Evolutionary conservation across 2,888 invertebrate genomes (phyloP).

Genomic region (Drosophila parthenogenetica): DNA sequence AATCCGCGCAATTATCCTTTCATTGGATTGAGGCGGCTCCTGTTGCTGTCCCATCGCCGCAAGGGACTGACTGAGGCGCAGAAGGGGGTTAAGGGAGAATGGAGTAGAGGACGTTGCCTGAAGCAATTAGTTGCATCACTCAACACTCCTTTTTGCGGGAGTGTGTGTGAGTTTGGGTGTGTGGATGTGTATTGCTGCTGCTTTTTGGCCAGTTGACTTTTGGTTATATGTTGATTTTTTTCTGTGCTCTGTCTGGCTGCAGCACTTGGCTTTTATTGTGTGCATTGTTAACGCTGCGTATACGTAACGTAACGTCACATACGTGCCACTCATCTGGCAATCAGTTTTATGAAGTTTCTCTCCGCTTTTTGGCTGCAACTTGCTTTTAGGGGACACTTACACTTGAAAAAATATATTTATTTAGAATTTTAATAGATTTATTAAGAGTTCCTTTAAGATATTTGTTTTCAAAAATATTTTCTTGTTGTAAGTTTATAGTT

Average conservation of each 20-base stretch:
- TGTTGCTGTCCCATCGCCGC: conserved; percentile 16
- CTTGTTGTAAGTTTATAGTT: too few relatives aligned
- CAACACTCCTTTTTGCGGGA: conserved; percentile 57
- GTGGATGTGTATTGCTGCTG: conserved; percentile 25
- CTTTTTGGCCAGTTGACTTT: conserved; percentile 72
- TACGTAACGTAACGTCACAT: conserved; percentile 60
- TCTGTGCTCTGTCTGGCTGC: conserved; percentile 1
- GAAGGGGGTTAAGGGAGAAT: not conserved
- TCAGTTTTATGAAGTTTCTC: conserved; percentile 66
- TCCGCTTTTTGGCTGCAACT: conserved; percentile 26
- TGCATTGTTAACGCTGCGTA: conserved; percentile 70
- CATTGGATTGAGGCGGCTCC: conserved; percentile 55
- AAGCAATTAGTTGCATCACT: conserved; percentile 80
- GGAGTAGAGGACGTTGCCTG: conserved; percentile 44
- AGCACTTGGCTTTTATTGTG: conserved; percentile 42
- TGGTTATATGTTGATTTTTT: conserved; percentile 55
- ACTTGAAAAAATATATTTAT: not conserved
- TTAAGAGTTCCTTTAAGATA: too few relatives aligned
- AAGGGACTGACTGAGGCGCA: not conserved
- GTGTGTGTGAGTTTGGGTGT: too few relatives aligned
- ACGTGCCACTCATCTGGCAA: conserved; percentile 58
- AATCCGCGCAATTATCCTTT: conserved; percentile 82
- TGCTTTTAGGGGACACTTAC: conserved; percentile 15
- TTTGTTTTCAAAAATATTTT: too few relatives aligned
- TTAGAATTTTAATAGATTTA: not conserved